phyloP scores from a whole-genome alignment of 2,113 vertebrate genomes.

The Orthonyx spaldingii region DNA sequence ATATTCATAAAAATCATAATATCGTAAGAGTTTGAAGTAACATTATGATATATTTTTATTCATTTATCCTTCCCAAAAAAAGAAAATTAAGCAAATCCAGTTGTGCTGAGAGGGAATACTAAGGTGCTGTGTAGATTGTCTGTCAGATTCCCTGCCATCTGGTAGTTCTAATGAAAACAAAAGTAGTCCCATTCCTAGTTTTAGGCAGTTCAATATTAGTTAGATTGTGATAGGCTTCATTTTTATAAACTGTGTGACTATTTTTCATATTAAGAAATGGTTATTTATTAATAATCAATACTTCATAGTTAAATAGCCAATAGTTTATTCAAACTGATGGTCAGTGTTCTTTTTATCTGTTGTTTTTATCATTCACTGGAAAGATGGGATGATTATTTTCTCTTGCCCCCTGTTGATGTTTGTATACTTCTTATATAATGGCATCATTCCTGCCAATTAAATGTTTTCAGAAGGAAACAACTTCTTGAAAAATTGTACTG shows the following conservation, averaged over 20 bases:
- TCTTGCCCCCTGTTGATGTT: neutral
- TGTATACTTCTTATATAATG: neutral
- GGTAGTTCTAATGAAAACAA: neutral
- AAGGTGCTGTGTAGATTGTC: neutral
- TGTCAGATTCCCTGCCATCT: neutral
- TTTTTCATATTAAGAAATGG: neutral
- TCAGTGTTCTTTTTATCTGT: neutral
- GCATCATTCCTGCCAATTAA: neutral
- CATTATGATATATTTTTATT: neutral
- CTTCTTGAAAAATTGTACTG: neutral
- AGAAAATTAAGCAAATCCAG: neutral
- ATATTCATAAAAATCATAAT: neutral
- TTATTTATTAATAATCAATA: neutral
- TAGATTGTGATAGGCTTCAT: neutral
- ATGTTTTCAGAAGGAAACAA: neutral
- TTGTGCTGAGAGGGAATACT: neutral
- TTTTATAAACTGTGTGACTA: neutral
- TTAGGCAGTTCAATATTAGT: neutral
- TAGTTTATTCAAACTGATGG: neutral
- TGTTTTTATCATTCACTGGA: neutral
- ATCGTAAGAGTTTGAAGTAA: neutral
- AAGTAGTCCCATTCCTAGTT: neutral
- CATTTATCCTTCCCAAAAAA: neutral
- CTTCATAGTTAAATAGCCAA: neutral
- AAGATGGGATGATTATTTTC: neutral